phyloP scores from a whole-genome alignment of 2,888 invertebrate genomes.

The Caenorhabditis sp. region DNA sequence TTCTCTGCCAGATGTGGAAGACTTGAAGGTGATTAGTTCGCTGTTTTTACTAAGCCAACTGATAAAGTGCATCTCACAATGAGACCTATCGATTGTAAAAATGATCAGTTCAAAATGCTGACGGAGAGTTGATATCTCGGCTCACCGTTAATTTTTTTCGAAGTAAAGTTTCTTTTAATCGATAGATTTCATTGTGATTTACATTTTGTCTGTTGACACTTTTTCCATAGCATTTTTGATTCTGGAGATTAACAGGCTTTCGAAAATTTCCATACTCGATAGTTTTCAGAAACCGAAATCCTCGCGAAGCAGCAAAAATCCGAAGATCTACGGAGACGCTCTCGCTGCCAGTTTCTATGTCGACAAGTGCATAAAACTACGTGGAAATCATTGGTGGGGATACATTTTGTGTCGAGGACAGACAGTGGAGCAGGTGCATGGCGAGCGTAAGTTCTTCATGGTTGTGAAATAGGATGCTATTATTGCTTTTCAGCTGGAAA shows the following conservation, averaged over 20 bases:
- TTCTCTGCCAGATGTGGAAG: conserved; percentile 40
- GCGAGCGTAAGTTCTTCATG: conserved; percentile 38
- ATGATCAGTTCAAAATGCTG: no score
- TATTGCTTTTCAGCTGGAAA: conserved; percentile 28
- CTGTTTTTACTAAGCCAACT: no score
- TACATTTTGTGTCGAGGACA: conserved; percentile 65
- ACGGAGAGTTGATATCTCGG: no score
- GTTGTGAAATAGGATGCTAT: neutral
- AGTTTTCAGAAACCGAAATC: conserved; percentile 18
- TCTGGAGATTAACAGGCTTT: no score
- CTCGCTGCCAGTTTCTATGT: conserved; percentile 60
- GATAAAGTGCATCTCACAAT: no score
- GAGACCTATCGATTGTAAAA: no score
- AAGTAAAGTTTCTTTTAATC: no score
- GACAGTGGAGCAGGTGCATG: conserved; percentile 59
- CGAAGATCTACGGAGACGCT: conserved; percentile 40
- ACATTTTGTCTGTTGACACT: no score
- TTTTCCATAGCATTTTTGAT: no score
- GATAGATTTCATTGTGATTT: no score
- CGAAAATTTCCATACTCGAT: no score
- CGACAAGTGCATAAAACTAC: conserved; percentile 39
- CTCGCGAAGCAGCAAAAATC: conserved; percentile 49
- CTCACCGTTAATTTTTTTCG: no score
- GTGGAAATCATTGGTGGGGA: conserved; percentile 68
- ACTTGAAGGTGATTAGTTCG: conserved; percentile 36